phyloP scores from a whole-genome alignment of 2,113 vertebrate species.

The Oceanites oceanicus region DNA sequence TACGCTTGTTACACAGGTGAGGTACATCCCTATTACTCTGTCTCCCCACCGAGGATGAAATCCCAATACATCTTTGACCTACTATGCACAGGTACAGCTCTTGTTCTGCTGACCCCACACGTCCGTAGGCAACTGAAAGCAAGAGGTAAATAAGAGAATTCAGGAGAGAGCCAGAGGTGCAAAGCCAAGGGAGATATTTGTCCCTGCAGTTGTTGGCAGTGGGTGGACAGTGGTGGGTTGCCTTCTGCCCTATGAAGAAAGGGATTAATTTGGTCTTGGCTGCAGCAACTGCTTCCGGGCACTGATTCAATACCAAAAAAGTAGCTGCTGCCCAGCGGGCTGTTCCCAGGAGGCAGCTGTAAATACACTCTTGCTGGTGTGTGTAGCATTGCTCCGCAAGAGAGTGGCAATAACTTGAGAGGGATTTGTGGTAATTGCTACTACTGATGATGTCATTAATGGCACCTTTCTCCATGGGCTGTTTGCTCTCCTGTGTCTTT shows the following conservation, averaged over 20 bases:
- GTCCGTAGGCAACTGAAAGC: not conserved
- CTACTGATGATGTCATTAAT: not conserved
- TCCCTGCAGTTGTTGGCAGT: not conserved
- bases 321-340: not conserved
- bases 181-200: not conserved
- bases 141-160: not conserved
- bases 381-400: not conserved
- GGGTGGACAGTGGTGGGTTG: not conserved
- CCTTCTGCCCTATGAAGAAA: not conserved
- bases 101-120: not conserved
- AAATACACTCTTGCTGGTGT: not conserved
- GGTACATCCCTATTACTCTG: not conserved
- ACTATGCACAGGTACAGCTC: not conserved
- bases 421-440: not conserved
- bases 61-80: not conserved
- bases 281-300: not conserved
- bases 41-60: not conserved
- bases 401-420: not conserved
- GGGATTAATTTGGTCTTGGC: not conserved
- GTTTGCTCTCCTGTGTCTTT: not conserved
- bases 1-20: not conserved
- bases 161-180: not conserved
- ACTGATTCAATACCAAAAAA: not conserved
- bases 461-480: not conserved
- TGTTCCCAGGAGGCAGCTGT: not conserved